phyloP scores from a whole-genome alignment of 2,797 vertebrate species.

The Silurus aristotelis region DNA sequence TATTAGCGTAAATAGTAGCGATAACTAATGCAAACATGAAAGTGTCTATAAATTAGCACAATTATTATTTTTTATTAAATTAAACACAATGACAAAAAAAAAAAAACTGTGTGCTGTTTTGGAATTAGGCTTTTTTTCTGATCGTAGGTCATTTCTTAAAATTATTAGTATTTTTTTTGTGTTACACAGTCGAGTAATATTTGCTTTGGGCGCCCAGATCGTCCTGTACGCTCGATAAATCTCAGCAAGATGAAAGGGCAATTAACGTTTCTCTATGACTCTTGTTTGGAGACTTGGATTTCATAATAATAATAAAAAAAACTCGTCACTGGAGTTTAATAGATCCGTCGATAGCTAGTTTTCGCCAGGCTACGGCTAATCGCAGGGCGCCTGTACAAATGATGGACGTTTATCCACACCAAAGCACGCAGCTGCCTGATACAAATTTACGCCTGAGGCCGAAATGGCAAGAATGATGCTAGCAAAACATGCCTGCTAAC shows the following conservation, averaged over 20 bases:
- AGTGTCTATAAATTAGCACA: neutral
- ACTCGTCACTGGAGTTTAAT: constrained; percentile 23
- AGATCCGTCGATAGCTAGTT: constrained; percentile 48
- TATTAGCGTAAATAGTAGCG: neutral
- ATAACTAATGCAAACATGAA: no score
- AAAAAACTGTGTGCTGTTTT: neutral
- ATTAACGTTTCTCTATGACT: constrained; percentile 36
- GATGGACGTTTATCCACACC: constrained; percentile 44
- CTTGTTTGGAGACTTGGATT: constrained; percentile 39
- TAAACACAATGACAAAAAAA: neutral
- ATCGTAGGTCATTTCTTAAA: neutral
- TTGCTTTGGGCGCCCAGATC: constrained; percentile 1
- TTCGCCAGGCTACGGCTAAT: constrained; percentile 37
- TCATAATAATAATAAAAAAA: neutral
- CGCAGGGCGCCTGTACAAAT: constrained; percentile 32
- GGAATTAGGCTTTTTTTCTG: neutral
- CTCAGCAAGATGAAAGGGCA: constrained; percentile 49
- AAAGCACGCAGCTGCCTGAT: constrained; percentile 50
- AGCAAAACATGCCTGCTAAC: constrained; percentile 42
- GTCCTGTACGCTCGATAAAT: constrained; percentile 43
- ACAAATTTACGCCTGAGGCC: constrained; percentile 47
- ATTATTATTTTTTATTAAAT: neutral
- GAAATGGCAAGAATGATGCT: constrained; percentile 53
- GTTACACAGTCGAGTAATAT: neutral
- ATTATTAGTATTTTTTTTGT: no score